Percentiles rank a stretch among this genome's conserved stretches.
phyloP scores from a whole-genome alignment of 2,113 vertebrate genomes.

The Lagopus muta region DNA sequence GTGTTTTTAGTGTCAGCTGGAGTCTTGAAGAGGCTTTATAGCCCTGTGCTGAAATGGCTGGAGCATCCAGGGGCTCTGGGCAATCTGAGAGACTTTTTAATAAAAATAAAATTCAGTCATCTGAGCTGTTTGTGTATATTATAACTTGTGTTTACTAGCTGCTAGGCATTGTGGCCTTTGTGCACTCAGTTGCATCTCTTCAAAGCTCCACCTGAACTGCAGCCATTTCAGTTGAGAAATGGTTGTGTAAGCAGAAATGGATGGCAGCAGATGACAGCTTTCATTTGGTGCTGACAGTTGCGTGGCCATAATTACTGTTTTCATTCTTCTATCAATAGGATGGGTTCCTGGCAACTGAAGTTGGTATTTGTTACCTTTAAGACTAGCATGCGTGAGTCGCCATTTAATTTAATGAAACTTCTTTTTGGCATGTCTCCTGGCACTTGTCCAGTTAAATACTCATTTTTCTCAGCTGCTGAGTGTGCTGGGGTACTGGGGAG shows the following conservation, averaged over 20 bases:
- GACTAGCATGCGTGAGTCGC: neutral
- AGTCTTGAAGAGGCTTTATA: constrained; percentile 26
- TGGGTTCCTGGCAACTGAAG: constrained; percentile 62
- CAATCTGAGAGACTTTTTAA: neutral
- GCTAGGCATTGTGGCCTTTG: neutral
- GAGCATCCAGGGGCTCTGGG: neutral
- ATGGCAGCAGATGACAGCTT: constrained; percentile 33
- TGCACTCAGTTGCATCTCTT: neutral
- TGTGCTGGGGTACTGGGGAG: neutral
- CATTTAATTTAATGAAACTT: constrained; percentile 25
- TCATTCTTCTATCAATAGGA: constrained; percentile 68
- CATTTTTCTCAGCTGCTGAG: constrained; percentile 17
- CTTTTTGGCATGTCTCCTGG: constrained; percentile 28
- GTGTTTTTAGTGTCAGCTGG: constrained; percentile 45
- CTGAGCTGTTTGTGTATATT: neutral
- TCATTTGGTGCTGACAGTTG: constrained; percentile 44
- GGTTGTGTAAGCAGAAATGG: constrained; percentile 42
- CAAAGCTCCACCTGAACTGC: constrained; percentile 12
- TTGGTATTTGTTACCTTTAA: constrained; percentile 2
- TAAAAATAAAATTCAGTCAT: neutral
- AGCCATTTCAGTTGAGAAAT: constrained; percentile 12
- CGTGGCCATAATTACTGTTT: constrained; percentile 78
- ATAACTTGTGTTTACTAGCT: neutral
- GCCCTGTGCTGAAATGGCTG: neutral
- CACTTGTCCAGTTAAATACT: neutral